phyloP scores from a whole-genome alignment of 2,888 invertebrate species.

The Hofmannophila pseudospretella region DNA sequence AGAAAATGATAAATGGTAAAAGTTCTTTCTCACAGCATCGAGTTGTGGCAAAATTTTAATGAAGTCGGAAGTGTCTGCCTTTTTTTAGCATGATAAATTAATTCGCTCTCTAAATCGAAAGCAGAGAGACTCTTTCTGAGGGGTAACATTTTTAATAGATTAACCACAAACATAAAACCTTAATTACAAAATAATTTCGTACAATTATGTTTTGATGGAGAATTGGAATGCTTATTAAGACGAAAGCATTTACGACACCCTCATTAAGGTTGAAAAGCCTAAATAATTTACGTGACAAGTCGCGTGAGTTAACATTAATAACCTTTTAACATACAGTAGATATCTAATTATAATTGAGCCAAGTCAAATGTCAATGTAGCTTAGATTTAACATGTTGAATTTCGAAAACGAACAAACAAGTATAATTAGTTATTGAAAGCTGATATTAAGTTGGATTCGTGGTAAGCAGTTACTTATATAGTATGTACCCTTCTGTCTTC shows the following conservation, averaged over 20 bases:
- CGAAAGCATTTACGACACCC: no score
- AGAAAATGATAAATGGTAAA: constrained; percentile 67
- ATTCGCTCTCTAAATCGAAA: constrained; percentile 37
- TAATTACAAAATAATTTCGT: no score
- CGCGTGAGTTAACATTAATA: constrained; percentile 5
- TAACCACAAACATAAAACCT: no score
- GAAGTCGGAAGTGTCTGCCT: constrained; percentile 46
- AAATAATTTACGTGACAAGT: no score
- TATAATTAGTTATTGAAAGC: no score
- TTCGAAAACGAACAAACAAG: no score
- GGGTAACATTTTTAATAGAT: constrained; percentile 24
- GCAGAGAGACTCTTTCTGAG: constrained; percentile 30
- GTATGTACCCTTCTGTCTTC: background rate
- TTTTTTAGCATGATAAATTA: constrained; percentile 47
- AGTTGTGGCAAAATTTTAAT: constrained; percentile 57
- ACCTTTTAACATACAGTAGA: background rate
- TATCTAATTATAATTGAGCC: constrained; percentile 5
- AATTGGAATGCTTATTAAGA: no score
- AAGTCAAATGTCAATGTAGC: constrained; percentile 1
- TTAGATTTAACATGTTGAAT: constrained; percentile 4
- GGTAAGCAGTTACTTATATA: background rate
- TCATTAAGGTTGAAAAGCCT: no score
- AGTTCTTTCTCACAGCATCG: constrained; percentile 54
- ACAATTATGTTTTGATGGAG: no score
- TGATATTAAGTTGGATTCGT: no score